phyloP scores from a whole-genome alignment of 1,140 invertebrate species.

The Brachionus koreanus region DNA sequence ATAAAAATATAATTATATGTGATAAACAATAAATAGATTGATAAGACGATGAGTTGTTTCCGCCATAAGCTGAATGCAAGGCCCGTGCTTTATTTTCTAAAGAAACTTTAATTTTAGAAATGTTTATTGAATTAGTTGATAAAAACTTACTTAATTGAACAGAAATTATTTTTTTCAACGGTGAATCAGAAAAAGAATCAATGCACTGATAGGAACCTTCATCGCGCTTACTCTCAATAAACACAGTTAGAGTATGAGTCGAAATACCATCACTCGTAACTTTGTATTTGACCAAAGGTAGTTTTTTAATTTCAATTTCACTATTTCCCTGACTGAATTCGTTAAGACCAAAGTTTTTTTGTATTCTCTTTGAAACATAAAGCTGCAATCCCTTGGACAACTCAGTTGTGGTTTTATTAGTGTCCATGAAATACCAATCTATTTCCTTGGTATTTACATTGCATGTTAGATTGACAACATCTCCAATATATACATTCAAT shows the following conservation, averaged over 20 bases:
- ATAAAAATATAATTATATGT: not conserved
- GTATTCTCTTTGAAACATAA: not conserved
- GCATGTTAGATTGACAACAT: slow-evolving; percentile 23
- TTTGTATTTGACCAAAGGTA: slow-evolving; percentile 7
- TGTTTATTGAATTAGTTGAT: not conserved
- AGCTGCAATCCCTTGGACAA: slow-evolving; percentile 12
- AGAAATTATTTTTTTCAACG: slow-evolving; percentile 32
- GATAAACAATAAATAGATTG: slow-evolving; percentile 32
- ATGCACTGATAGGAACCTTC: slow-evolving; percentile 41
- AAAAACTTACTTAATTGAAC: slow-evolving; percentile 34
- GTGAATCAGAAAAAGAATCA: slow-evolving; percentile 27
- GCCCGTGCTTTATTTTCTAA: slow-evolving; percentile 39
- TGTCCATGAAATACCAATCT: slow-evolving; percentile 39
- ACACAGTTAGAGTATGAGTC: not conserved
- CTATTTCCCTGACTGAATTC: not conserved
- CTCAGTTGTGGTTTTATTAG: slow-evolving; percentile 15
- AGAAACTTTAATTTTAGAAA: not conserved
- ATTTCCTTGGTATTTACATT: slow-evolving; percentile 13
- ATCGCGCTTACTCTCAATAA: not conserved
- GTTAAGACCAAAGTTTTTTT: not conserved
- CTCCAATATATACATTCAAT: slow-evolving; percentile 26
- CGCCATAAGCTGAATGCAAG: not conserved
- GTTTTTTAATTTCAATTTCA: not conserved
- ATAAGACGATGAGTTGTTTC: not conserved
- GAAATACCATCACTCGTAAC: slow-evolving; percentile 17